A percentile compares a stretch with the other conserved stretches of the same genome.
Evolutionary conservation across 2,888 invertebrate species (phyloP).

Genomic region (Pachymerium ferrugineum): DNA sequence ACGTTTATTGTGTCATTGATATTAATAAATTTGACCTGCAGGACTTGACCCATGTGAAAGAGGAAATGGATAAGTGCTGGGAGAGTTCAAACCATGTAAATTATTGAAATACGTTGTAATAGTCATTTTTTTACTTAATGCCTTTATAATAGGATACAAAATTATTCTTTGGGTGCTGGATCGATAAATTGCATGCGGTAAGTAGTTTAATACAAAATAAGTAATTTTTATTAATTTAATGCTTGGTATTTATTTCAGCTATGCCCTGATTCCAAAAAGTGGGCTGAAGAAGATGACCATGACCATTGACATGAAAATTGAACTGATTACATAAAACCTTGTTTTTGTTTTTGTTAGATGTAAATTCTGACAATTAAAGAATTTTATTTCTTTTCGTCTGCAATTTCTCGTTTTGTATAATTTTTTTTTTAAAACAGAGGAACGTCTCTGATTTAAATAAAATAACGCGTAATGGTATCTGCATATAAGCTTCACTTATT

Average conservation of each 20-base stretch:
- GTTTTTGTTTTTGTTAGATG: too few relatives aligned
- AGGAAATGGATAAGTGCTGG: neutral
- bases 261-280: neutral
- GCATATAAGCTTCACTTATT: too few relatives aligned
- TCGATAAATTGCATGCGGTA: neutral
- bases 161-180: neutral
- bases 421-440: too few relatives aligned
- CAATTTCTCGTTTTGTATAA: too few relatives aligned
- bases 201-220: neutral
- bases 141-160: neutral
- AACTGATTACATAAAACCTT: too few relatives aligned
- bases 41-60: neutral
- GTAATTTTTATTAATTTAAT: neutral
- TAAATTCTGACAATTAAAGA: too few relatives aligned
- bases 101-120: neutral
- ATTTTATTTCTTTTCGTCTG: too few relatives aligned
- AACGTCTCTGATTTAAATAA: too few relatives aligned
- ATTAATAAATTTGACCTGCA: neutral
- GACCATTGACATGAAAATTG: too few relatives aligned
- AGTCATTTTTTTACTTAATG: neutral
- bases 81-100: neutral
- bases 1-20: neutral
- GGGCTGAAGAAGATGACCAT: too few relatives aligned
- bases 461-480: too few relatives aligned
- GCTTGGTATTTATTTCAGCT: neutral